Evolutionary conservation across 2,888 invertebrate species (phyloP).

Genomic region (Embidobia sp.): DNA sequence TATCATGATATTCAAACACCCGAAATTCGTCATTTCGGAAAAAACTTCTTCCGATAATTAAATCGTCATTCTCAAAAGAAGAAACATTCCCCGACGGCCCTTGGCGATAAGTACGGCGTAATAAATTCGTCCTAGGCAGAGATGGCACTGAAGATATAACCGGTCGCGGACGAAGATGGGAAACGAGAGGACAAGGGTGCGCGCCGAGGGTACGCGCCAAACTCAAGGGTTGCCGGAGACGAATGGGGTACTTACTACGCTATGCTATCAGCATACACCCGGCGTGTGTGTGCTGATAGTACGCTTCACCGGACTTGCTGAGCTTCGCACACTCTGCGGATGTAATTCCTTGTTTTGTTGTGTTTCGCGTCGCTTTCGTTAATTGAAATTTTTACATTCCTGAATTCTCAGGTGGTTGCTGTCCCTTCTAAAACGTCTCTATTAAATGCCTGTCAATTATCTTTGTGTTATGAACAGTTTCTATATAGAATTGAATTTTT

Average conservation of each 20-base stretch:
- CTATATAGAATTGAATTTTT: no score
- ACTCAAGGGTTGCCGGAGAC: constrained; percentile 72
- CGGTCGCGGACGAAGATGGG: constrained; percentile 59
- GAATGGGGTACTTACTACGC: constrained; percentile 68
- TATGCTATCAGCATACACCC: constrained; percentile 62
- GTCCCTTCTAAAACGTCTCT: not conserved
- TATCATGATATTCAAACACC: no score
- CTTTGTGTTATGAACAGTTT: no score
- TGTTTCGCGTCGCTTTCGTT: constrained; percentile 7
- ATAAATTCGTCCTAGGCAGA: constrained; percentile 74
- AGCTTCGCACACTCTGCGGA: constrained; percentile 56
- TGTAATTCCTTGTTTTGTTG: constrained; percentile 53
- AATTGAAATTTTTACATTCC: constrained; percentile 22
- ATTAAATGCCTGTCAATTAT: no score
- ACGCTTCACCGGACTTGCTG: constrained; percentile 65
- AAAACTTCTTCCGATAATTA: no score
- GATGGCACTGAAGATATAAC: constrained; percentile 69
- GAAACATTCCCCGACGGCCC: not conserved
- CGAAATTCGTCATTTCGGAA: no score
- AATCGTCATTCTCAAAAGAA: no score
- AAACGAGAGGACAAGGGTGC: constrained; percentile 35
- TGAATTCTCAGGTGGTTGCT: not conserved
- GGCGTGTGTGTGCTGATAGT: constrained; percentile 71
- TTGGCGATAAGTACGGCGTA: constrained; percentile 37
- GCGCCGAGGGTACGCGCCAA: constrained; percentile 50